Evolutionary conservation across 2,888 invertebrate species (phyloP), one percentile per base, ranked within the genome.

Genomic region (Didymodactylos carnosus): DNA sequence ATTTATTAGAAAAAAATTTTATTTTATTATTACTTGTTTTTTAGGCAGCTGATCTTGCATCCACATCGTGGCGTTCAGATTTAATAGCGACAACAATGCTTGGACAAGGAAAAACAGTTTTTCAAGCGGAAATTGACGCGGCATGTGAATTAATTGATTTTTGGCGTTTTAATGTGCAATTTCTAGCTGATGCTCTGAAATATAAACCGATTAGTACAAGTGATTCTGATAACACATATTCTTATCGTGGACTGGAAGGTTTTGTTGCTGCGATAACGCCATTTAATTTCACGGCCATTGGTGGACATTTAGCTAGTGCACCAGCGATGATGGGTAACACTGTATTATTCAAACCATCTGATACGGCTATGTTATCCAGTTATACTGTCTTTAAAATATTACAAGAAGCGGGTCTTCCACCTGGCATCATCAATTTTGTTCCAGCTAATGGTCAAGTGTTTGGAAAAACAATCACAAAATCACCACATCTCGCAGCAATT

Each of bases 201-300:
- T 97, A 92, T 83, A 89, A 92, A 80, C 98, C 97, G 6, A 89
- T 95, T 75, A 93, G 92, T 78, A 89, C 91, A 78, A 83, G 89
- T 79, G 51, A 71, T 29, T 46, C 69, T 8, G 73, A 69, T 27
- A 71, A 62, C 25, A 73, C 46, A 1, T 70, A 71, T 39, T 41
- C 49, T 23, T 16, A 46, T 35, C 73, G 76, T 71, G 94, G 93
- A 43, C 87, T 95, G 80, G 94, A 95, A 77, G 98, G 98, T 27
- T 99, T 99, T 82, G 88, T 98, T 78, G 97, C 95, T 4, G 93
- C 98, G 0, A 89, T 99, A 23, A 91, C 94, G 72, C 98, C 98
- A 0, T 98, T 98, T 82, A 98, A 98, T 85, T 98, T 98, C 83
- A 97, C 98, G n/a, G 98, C 98, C 8, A 99, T 98, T 79, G 97